phyloP scores from a whole-genome alignment of 2,113 vertebrate species.

The Grus americana region DNA sequence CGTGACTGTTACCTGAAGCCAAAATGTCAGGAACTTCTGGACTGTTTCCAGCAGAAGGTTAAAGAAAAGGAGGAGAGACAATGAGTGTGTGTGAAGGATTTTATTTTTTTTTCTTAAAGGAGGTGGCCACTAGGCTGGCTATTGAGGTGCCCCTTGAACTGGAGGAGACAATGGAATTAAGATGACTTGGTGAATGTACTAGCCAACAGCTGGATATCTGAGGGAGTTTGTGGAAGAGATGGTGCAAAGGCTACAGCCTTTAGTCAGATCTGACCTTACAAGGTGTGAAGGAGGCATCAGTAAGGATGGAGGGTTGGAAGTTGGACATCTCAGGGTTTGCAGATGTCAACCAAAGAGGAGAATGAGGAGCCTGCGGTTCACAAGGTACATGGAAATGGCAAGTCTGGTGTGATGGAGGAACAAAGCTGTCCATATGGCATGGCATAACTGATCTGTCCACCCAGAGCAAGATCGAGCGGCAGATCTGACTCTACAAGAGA shows the following conservation, averaged over 20 bases:
- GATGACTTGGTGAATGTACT: not conserved
- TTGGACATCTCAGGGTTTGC: not conserved
- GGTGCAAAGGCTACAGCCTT: not conserved
- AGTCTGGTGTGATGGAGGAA: not conserved
- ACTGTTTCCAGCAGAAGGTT: not conserved
- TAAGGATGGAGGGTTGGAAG: not conserved
- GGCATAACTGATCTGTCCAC: not conserved
- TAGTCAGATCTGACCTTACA: not conserved
- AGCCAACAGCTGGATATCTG: not conserved
- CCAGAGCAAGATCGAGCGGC: not conserved
- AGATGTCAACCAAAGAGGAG: not conserved
- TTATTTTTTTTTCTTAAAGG: not conserved
- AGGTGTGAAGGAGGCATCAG: not conserved
- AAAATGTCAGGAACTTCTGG: not conserved
- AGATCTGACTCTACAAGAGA: not conserved
- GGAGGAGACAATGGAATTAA: not conserved
- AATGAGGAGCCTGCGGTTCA: not conserved
- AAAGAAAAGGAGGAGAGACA: not conserved
- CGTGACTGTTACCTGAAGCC: fast-evolving
- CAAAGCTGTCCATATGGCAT: not conserved
- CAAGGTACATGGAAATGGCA: not conserved
- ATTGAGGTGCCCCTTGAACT: not conserved
- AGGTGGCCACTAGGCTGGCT: not conserved
- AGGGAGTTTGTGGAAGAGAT: not conserved
- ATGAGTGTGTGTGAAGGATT: not conserved